Evolutionary conservation across 2,888 invertebrate genomes (phyloP), one percentile per base, ranked within the genome.

Genomic region (Ochlodes sylvanus): DNA sequence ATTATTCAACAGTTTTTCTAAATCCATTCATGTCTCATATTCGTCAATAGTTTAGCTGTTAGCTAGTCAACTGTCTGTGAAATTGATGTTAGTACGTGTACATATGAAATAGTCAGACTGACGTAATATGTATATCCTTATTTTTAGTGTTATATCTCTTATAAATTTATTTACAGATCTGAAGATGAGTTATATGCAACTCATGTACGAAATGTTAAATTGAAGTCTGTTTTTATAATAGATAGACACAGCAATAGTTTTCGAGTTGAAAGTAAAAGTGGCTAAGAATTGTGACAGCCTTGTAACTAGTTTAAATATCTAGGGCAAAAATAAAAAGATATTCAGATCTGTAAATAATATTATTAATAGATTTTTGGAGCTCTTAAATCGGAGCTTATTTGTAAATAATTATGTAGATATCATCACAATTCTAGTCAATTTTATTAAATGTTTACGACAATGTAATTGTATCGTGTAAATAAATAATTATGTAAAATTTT

Each of bases 391-490:
- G 91, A 92, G 91, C 92, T 91, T 91, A 91, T 75, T 85, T 91
- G 90, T 92, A 91, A 82, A 91, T 90, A 90, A 82, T 86, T 84
- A 63, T 89, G 88, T 91, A 90, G 90, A 86, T 89, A 91, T 79
- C 80, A 77, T 84, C 83, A 83, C 82, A 86, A 83, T 77, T 85
- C 85, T 92, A 92, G 92, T 92, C 91, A 92, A 92, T 92, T 92
- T 86, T 87, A 89, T 87, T 90, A 77, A 87, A 88, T 88, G 88
- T 91, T 90, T 88, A 89, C 85, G 90, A 92, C 92, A 91, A 92
- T 92, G 90, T 90, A 80, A 91, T 89, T 90, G 89, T 89, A 91
- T 77, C 80, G 61, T 89, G 87, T 92, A 89, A 80, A 89, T 88
- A 85, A 81, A 79, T 77, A 80, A 83, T 86, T 84, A 86, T 89